A percentile compares a stretch with the other conserved stretches of the same genome.
phyloP scores from a whole-genome alignment of 2,113 vertebrate genomes.

The Dipodomys spectabilis region DNA sequence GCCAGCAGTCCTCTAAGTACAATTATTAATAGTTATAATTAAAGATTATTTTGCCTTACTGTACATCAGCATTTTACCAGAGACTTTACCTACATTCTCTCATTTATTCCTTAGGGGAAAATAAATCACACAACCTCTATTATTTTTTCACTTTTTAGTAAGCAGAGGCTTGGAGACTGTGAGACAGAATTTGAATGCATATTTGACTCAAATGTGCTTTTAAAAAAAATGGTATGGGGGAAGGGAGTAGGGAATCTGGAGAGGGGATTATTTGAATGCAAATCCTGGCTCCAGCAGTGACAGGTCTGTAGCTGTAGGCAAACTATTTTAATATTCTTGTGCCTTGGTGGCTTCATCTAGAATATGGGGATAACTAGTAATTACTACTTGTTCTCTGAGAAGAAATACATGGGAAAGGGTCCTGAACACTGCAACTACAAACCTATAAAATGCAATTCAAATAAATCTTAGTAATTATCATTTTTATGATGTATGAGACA shows the following conservation, averaged over 20 bases:
- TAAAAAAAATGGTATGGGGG: not conserved
- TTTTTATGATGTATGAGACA: not conserved
- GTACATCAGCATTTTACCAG: not conserved
- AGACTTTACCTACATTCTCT: not conserved
- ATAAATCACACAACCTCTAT: not conserved
- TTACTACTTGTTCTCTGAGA: not conserved
- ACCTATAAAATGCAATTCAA: constrained; percentile 48
- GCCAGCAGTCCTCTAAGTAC: not conserved
- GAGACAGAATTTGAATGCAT: not conserved
- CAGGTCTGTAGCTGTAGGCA: not conserved
- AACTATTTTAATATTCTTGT: constrained; percentile 30
- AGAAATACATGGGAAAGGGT: constrained; percentile 2
- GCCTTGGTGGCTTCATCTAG: not conserved
- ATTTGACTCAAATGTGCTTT: not conserved
- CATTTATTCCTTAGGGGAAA: not conserved
- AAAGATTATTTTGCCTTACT: not conserved
- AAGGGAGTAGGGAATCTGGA: not conserved
- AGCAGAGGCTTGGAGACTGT: not conserved
- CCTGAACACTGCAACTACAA: constrained; percentile 49
- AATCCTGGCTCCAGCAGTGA: not conserved
- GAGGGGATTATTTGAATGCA: not conserved
- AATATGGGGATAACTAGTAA: not conserved
- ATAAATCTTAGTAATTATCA: constrained; percentile 44
- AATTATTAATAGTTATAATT: constrained; percentile 27
- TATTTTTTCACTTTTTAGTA: constrained; percentile 36